Percentiles rank a stretch among this genome's conserved stretches.
Evolutionary conservation across 2,113 vertebrate species (phyloP).

Genomic region (Saimiri boliviensis): DNA sequence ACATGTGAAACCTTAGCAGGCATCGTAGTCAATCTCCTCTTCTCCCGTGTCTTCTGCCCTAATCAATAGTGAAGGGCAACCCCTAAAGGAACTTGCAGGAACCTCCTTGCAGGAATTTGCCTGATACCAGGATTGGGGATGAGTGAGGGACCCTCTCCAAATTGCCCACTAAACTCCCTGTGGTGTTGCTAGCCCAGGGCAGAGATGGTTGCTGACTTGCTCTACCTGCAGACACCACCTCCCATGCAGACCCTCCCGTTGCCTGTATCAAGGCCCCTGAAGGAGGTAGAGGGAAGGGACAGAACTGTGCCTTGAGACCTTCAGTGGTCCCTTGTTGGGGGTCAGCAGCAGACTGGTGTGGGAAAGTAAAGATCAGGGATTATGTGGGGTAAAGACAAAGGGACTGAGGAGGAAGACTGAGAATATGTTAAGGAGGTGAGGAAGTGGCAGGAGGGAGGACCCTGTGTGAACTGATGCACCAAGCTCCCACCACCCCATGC

Average conservation of each 20-base stretch:
- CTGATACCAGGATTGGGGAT: neutral
- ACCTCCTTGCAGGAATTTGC: neutral
- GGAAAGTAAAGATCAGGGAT: neutral
- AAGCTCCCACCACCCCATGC: neutral
- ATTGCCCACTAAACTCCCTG: neutral
- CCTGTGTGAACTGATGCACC: neutral
- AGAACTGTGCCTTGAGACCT: neutral
- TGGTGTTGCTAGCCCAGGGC: neutral
- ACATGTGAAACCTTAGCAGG: neutral
- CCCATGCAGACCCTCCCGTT: neutral
- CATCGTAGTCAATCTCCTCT: neutral
- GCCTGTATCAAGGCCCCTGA: neutral
- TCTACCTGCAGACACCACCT: fast-evolving
- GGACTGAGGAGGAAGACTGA: neutral
- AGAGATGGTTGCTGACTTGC: neutral
- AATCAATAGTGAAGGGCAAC: neutral
- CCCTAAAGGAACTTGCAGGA: too few species aligned
- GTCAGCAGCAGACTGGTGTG: too few species aligned
- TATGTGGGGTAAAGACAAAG: neutral
- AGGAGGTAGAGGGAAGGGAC: neutral
- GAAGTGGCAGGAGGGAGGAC: neutral
- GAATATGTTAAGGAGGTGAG: neutral
- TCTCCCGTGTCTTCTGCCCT: neutral
- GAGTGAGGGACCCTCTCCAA: neutral
- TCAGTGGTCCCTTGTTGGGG: neutral